Evolutionary conservation across 2,888 invertebrate genomes (phyloP), one percentile per base, ranked within the genome.

Genomic region (Eupsilia transversa): DNA sequence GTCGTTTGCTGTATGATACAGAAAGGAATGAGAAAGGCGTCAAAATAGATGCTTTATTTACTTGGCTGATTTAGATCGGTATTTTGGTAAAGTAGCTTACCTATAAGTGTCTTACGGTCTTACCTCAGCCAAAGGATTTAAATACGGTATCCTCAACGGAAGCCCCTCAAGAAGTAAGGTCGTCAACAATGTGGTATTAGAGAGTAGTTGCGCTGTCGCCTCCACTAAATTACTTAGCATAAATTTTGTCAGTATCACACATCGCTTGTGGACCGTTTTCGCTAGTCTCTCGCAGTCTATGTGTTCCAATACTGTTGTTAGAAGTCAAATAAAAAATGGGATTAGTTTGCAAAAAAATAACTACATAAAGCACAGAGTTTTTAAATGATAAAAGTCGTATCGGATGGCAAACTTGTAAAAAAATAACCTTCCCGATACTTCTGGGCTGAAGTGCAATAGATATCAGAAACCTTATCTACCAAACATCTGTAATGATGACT

Each of bases 131-230:
- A 96, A 95, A 5, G 97, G 96, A 43, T 97, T 97, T 49, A 98
- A 93, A 87, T 98, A 98, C 27, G 97, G 97, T 81, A 97, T 96
- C 81, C 97, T 97, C 64, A 98, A 89, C 0, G 98, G 98, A 41
- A 98, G 91, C 0, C 98, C 98, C 88, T 98, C 98, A 23, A 98
- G 92, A 79, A 97, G 97, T 41, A 98, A 91, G 9, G 96, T 94
- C 1, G 97, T 96, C 17, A 98, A 92, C 27, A 97, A 96, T 52
- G 97, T 96, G 27, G 97, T 98, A 82, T 97, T 97, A 38, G 97
- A 94, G 9, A 98, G 92, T 79, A 98, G 97, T 90, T 97, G 97
- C 0, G 97, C 94, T 5, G 97, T 89, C 3, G 98, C 97, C 85
- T 97, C 97, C 9, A 97, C 94, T 60, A 98, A 91, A 86, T 97